Conservation (phyloP, 1,140 invertebrate genomes). For the Solenopsis fugax region DNA sequence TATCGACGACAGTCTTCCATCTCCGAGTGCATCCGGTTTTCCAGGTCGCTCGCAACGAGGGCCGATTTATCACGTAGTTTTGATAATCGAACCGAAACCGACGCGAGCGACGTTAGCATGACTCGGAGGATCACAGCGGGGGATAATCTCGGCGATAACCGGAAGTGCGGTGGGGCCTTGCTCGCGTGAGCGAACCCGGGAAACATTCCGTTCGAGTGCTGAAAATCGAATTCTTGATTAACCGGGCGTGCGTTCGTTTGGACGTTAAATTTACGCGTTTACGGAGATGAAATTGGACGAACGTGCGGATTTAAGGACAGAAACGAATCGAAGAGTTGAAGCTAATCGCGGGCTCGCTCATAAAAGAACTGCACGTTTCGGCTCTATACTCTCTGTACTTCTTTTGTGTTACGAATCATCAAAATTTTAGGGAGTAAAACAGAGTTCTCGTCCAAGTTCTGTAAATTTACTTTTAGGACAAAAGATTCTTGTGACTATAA, state of each 20-base stretch:
- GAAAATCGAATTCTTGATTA: slow-evolving; percentile 1
- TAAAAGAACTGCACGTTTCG: not conserved
- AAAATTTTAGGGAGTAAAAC: slow-evolving; percentile 15
- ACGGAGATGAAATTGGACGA: not conserved
- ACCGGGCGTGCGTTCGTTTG: not conserved
- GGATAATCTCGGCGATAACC: slow-evolving; percentile 51
- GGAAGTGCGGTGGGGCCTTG: slow-evolving; percentile 8
- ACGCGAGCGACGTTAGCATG: slow-evolving; percentile 3
- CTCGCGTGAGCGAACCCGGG: slow-evolving; percentile 12
- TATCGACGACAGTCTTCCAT: slow-evolving; percentile 61
- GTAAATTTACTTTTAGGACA: not conserved
- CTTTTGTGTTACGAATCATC: not conserved
- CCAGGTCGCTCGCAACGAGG: slow-evolving; percentile 29
- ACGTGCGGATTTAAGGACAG: not conserved
- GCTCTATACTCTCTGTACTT: not conserved
- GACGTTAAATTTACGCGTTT: not conserved
- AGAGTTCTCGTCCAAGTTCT: not conserved
- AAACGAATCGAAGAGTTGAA: not conserved
- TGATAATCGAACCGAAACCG: slow-evolving; percentile 44
- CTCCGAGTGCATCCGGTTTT: slow-evolving; percentile 53
- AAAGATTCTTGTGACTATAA: not conserved
- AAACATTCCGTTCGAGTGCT: not conserved
- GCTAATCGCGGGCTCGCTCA: not conserved
- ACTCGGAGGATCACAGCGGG: slow-evolving; percentile 23
- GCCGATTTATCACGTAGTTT: slow-evolving; percentile 56